Percentiles rank a stretch among this genome's conserved stretches.
Evolutionary conservation across 1,140 invertebrate species (phyloP).

Genomic region (Phthorimaea operculella): DNA sequence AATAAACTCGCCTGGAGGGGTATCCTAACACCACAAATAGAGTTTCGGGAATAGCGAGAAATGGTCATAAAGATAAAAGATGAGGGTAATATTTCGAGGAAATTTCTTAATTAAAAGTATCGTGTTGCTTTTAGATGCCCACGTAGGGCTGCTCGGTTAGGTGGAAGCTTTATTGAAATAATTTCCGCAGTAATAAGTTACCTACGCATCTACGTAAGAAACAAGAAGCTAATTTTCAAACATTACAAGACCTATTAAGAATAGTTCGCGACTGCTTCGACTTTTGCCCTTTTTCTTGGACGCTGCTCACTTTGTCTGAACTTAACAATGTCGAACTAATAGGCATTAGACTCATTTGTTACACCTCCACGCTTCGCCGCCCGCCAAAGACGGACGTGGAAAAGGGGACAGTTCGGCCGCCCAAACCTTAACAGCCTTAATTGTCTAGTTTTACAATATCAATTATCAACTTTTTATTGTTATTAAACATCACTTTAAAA

Average conservation of each 20-base stretch:
- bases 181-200: background rate
- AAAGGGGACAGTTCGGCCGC: constrained; percentile 28
- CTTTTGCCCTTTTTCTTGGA: constrained; percentile 17
- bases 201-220: no score
- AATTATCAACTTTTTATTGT: no score
- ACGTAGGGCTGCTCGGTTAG: background rate
- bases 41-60: constrained; percentile 1
- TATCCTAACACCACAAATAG: constrained; percentile 1
- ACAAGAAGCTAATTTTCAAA: background rate
- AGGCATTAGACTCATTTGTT: constrained; percentile 46
- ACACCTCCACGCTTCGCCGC: constrained; percentile 39
- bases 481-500: no score
- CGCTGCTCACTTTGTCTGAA: constrained; percentile 34
- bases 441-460: no score
- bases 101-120: constrained; percentile 7
- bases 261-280: constrained; percentile 4
- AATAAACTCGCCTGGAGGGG: background rate
- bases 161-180: background rate
- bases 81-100: background rate
- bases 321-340: constrained; percentile 47
- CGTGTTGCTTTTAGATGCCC: background rate
- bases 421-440: constrained; percentile 15
- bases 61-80: constrained; percentile 1
- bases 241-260: background rate
- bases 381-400: constrained; percentile 34